Conservation (phyloP, 2,797 vertebrate genomes). For the Diceros bicornis region DNA sequence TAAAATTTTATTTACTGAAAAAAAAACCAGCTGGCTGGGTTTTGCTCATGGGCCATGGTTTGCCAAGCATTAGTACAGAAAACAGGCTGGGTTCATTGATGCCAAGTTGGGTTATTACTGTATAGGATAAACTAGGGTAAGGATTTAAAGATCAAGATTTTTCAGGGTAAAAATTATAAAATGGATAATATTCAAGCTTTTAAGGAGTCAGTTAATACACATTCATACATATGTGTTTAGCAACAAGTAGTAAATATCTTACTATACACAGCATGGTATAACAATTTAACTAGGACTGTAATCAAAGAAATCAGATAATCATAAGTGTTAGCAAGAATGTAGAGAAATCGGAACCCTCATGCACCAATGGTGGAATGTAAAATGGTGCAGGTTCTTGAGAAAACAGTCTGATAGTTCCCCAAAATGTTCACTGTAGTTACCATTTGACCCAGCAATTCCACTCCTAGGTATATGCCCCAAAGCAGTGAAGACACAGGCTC, state of each 20-base stretch:
- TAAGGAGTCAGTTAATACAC: background rate
- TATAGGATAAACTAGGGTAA: background rate
- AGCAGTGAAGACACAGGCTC: too few relatives aligned
- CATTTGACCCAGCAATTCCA: accelerated
- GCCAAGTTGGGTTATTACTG: too few relatives aligned
- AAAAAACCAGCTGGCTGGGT: background rate
- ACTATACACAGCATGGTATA: too few relatives aligned
- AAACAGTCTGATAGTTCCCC: background rate
- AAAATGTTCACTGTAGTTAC: background rate
- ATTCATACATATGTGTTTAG: background rate
- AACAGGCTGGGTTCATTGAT: too few relatives aligned
- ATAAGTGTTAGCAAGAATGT: too few relatives aligned
- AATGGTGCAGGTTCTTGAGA: background rate
- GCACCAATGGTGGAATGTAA: accelerated
- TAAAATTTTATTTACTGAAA: background rate
- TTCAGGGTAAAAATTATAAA: background rate
- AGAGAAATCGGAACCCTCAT: background rate
- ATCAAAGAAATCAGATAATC: too few relatives aligned
- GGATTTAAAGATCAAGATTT: background rate
- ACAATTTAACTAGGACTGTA: accelerated
- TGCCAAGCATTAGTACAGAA: background rate
- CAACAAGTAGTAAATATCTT: too few relatives aligned
- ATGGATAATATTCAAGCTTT: background rate
- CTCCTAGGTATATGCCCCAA: too few relatives aligned
- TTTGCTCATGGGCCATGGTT: background rate